Conservation (phyloP, 1,140 invertebrate genomes). For the Harpegnathos saltator region DNA sequence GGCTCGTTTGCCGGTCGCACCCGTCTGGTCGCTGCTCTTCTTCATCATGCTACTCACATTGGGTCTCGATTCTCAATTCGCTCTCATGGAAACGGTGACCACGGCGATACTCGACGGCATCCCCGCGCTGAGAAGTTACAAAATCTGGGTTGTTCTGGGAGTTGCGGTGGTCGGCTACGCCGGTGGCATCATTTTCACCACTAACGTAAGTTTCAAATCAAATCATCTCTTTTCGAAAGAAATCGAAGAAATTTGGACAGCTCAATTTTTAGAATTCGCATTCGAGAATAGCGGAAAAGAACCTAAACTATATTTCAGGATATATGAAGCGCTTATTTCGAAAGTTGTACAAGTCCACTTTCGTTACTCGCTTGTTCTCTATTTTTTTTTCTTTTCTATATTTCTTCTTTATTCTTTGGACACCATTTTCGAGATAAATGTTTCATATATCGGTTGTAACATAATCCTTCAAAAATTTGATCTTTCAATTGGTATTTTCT, state of each 20-base stretch:
- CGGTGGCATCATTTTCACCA: constrained; percentile 92
- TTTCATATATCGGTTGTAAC: too few species aligned
- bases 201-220: constrained; percentile 87
- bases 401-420: too few species aligned
- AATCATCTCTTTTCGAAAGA: too few species aligned
- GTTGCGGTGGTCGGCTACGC: constrained; percentile 91
- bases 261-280: too few species aligned
- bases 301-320: too few species aligned
- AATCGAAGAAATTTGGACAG: too few species aligned
- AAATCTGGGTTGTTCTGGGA: constrained; percentile 90
- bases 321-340: too few species aligned
- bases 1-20: constrained; percentile 91
- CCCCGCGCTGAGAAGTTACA: constrained; percentile 90
- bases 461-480: not conserved
- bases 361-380: too few species aligned
- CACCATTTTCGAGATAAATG: too few species aligned
- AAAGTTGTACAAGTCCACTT: too few species aligned
- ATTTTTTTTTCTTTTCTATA: too few species aligned
- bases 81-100: constrained; percentile 93
- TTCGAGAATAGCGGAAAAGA: too few species aligned
- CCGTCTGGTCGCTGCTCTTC: constrained; percentile 94
- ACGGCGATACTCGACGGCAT: constrained; percentile 93
- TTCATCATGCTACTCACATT: constrained; percentile 94
- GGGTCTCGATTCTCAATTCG: constrained; percentile 93
- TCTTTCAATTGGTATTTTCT: constrained; percentile 18